Evolutionary conservation across 2,888 invertebrate species (phyloP).

Genomic region (Yponomeuta evonymella): DNA sequence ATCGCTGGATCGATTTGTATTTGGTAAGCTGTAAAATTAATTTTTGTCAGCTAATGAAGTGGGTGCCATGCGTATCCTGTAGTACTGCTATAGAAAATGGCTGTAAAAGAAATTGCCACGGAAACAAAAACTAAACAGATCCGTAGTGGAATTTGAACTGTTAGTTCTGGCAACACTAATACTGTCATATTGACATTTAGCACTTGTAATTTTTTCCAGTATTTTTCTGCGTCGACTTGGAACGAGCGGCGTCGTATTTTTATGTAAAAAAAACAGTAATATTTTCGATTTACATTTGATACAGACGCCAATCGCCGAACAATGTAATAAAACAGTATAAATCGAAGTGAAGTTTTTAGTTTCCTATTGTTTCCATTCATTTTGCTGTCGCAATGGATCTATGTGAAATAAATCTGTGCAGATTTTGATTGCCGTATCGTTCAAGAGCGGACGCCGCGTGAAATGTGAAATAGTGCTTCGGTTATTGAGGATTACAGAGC

Average conservation of each 20-base stretch:
- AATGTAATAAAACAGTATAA: slow-evolving; percentile 5
- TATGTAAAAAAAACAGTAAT: background rate
- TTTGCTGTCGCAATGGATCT: slow-evolving; percentile 11
- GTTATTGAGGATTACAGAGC: slow-evolving; percentile 40
- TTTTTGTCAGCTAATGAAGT: no score
- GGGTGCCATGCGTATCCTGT: no score
- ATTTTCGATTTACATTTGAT: background rate
- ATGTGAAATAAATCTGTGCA: slow-evolving; percentile 42
- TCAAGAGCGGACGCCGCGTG: slow-evolving; percentile 45
- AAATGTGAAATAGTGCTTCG: slow-evolving; percentile 55
- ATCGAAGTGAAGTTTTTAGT: slow-evolving; percentile 3
- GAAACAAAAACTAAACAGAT: background rate
- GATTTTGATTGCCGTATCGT: slow-evolving; percentile 45
- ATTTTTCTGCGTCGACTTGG: background rate
- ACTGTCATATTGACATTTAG: slow-evolving; percentile 11
- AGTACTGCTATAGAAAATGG: no score
- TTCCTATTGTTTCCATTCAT: slow-evolving; percentile 3
- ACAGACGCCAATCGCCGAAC: background rate
- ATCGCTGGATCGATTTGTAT: no score
- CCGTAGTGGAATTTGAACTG: background rate
- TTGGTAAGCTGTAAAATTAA: no score
- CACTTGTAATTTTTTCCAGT: background rate
- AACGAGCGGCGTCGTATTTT: background rate
- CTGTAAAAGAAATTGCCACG: no score
- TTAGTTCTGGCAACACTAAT: background rate